phyloP scores from a whole-genome alignment of 2,113 vertebrate genomes.

The Oreotrochilus melanogaster region DNA sequence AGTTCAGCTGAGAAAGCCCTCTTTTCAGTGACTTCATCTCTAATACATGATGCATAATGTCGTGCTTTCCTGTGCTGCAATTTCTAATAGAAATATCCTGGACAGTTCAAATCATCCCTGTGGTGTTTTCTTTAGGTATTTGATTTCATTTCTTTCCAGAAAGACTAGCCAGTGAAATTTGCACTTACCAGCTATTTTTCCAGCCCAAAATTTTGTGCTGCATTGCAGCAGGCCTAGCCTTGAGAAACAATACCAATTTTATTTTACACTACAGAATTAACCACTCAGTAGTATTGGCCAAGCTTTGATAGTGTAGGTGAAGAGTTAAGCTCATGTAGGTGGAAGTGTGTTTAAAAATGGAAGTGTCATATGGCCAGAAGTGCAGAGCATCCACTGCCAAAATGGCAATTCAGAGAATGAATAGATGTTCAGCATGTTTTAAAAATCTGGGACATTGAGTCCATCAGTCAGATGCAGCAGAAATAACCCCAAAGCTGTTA shows the following conservation, averaged over 20 bases:
- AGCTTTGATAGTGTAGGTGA: not conserved
- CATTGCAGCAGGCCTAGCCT: not conserved
- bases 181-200: not conserved
- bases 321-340: not conserved
- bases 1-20: slow-evolving; percentile 52
- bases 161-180: not conserved
- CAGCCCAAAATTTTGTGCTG: not conserved
- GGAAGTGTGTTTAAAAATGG: not conserved
- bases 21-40: slow-evolving; percentile 52
- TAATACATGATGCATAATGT: slow-evolving; percentile 42
- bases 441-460: not conserved
- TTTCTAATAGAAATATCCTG: not conserved
- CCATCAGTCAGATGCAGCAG: not conserved
- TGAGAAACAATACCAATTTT: not conserved
- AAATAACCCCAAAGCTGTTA: not conserved
- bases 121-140: not conserved
- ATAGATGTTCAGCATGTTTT: not conserved
- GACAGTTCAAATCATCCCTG: not conserved
- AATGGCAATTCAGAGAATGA: not conserved
- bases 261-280: not conserved
- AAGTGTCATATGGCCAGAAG: not conserved
- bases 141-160: not conserved
- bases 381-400: not conserved
- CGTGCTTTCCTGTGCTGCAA: slow-evolving; percentile 33
- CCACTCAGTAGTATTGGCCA: not conserved